Conservation (phyloP, 2,113 vertebrate genomes). For the pig (Sus scrofa) region T2T-Sscrofa CM000825.6:68744501-68745000, state of each 20-base stretch:
- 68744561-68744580: conserved; percentile 27
- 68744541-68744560: background rate
- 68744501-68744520: background rate
- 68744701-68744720: background rate
- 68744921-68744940: too few species aligned
- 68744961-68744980: too few species aligned
- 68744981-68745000: too few species aligned
- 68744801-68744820: too few species aligned
- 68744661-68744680: conserved; percentile 11
- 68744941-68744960: too few species aligned
- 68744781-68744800: too few species aligned
- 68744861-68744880: too few species aligned
- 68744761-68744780: too few species aligned
- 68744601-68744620: background rate
- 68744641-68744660: conserved; percentile 35
- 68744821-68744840: too few species aligned
- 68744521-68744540: background rate
- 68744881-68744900: too few species aligned
- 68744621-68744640: background rate
- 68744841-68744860: too few species aligned
- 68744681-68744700: background rate
- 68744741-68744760: background rate
- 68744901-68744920: too few species aligned
- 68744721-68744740: background rate
- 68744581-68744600: background rate